Evolutionary conservation across 2,113 vertebrate species (phyloP), one percentile per base, ranked within the genome.

Genomic region (Ceyx margarethae): DNA sequence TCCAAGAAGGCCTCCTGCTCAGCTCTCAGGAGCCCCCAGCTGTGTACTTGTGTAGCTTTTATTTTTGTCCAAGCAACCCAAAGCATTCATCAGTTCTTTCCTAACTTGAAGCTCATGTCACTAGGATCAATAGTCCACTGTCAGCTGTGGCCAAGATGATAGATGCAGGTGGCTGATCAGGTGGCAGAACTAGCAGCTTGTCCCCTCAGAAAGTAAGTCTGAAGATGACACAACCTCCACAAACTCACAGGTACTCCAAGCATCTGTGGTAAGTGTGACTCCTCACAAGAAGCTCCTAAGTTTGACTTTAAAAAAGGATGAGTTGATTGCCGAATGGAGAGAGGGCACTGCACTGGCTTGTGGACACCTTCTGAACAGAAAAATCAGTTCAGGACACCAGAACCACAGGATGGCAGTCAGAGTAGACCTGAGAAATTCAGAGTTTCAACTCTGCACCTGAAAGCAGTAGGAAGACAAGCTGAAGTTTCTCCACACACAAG

Each of bases 1-100:
- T 37, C 11, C 33, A n/a, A 1, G 42, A 33, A 71, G 10, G 62
- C 9, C 18, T 42, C n/a, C 50, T 53, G 40, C 43, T 60, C 43
- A 77, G 54, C 12, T 29, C 28, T 46, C 45, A 42, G 15, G 68
- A 57, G 16, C 13, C 13, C 37, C 45, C 29, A 13, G 46, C 18
- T 64, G 8, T 21, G 4, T 8, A 10, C 11, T 9, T 26, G 6
- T 4, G 15, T 2, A 3, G 28, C 50, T 40, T 15, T 2, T 26
- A 33, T 61, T 81, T 73, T 31, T 43, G 26, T 23, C 46, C 2
- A 1, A 48, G 64, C 37, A 78, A 46, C 15, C 56, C 17, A 31
- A 89, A 74, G 17, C 26, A 35, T 65, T 56, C 51, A 79, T 14
- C 35, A 51, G 20, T 25, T 65, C 40, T 69, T 54, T 45, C 4